Evolutionary conservation across 1,140 invertebrate species (phyloP), one percentile per base, ranked within the genome.

Genomic region (Tyrophagus putrescentiae): DNA sequence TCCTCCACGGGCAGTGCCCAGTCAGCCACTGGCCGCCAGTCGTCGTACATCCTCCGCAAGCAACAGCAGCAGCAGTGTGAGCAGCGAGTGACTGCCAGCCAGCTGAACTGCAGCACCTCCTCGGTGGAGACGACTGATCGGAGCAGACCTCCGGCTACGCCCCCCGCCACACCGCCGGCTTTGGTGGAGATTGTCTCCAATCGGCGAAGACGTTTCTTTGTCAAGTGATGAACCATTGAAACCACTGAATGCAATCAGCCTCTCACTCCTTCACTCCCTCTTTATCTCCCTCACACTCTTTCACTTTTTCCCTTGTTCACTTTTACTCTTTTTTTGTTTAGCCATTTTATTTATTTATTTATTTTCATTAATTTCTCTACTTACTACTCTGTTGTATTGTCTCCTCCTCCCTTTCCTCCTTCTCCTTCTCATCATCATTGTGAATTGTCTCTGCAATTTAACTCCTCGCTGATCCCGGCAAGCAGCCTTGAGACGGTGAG

Each of bases 151-250:
- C 41, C 25, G 6, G 41, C 18, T 21, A 54, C 52, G n/a, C 52
- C 52, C 9, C 25, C 52, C 11, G 11, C 13, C 1, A 31, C 52
- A 32, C 52, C 52, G 13, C 52, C 52, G 39, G 31, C 52, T 11
- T 54, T 54, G 25, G 52, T 54, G 4, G 52, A 54, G 39, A 27
- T 54, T 7, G 52, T 54, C 11, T 54, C 52, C 3, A 27, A 27
- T 27, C 27, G 52, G 11, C 52, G 52, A 16, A 13, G 25, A 54
- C 52, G 52, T n/a, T 54, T 54, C 25, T 54, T 54, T 54, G 25
- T 54, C 27, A 54, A 54, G 27, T 54, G 27, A 54, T 27, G n/a
- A n/a, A n/a, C n/a, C n/a, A n/a, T n/a, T n/a, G n/a, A n/a, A n/a
- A n/a, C n/a, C n/a, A n/a, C n/a, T n/a, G n/a, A 29, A 53, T 27